Percentiles rank a stretch among this genome's conserved stretches.
These are phyloP conservation scores for Cheilosia soror DNA, from an alignment of 2,888 invertebrate species.

Conservation along the genomic window DNA sequence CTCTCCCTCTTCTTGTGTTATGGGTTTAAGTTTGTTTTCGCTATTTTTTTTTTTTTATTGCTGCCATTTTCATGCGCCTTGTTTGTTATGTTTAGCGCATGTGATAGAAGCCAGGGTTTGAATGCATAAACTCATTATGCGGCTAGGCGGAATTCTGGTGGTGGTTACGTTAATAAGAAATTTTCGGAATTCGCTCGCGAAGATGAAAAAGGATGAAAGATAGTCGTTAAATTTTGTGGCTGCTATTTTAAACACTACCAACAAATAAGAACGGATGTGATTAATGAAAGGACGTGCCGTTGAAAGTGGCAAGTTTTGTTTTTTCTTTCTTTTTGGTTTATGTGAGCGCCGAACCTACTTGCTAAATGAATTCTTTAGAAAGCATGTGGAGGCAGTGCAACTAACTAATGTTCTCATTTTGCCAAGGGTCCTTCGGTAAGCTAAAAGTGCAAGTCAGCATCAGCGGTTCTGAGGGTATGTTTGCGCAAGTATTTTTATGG, in stretches of 20 bases:
- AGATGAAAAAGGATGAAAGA: slow-evolving; percentile 40
- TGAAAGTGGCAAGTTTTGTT: slow-evolving; percentile 19
- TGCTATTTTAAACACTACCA: slow-evolving; percentile 57
- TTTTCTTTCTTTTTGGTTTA: not conserved
- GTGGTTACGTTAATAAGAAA: slow-evolving; percentile 55
- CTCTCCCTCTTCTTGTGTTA: slow-evolving; percentile 23
- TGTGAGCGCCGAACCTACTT: not conserved
- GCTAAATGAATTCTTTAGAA: not conserved
- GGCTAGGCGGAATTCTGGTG: slow-evolving; percentile 37
- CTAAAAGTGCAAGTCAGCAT: slow-evolving; percentile 28
- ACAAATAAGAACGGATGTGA: slow-evolving; percentile 62
- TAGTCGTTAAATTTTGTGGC: slow-evolving; percentile 63
- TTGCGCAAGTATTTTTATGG: slow-evolving; percentile 13
- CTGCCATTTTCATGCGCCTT: slow-evolving; percentile 34
- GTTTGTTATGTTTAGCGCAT: slow-evolving; percentile 49
- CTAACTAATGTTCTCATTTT: not conserved
- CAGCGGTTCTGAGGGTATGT: slow-evolving; percentile 16
- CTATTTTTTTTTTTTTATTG: slow-evolving; percentile 1
- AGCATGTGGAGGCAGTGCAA: not conserved
- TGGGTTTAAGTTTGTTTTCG: slow-evolving; percentile 57
- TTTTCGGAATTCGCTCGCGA: slow-evolving; percentile 26
- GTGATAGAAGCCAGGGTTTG: slow-evolving; percentile 31
- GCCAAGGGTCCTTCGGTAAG: not conserved
- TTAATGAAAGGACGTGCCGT: slow-evolving; percentile 56
- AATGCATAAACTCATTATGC: slow-evolving; percentile 72